Evolutionary conservation across 2,113 vertebrate species (phyloP), one percentile per base, ranked within the genome.

Genomic region (Callochromis pleurospilus): DNA sequence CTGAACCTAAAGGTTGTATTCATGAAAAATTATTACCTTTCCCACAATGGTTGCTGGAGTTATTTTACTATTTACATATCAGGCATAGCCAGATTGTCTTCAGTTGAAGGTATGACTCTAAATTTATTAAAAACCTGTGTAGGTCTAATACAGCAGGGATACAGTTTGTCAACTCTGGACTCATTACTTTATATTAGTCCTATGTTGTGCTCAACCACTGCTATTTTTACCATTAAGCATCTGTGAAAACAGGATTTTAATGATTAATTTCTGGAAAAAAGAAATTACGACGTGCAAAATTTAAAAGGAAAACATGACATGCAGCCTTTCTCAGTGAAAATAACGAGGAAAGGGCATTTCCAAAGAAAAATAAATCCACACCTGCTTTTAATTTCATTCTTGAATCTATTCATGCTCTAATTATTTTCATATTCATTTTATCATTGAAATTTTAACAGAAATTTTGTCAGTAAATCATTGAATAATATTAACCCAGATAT

Each of bases 41-140:
- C n/a, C 4, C 24, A 29, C 9, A 19, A 77, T 19, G 42, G 42
- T 77, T 19, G 15, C 10, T 77, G 15, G 24, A 31, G 24, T 77
- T 49, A 29, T 26, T 45, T 70, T 26, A 70, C 70, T 49, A 31
- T 77, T 29, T 47, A 77, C 42, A 77, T 31, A 77, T 49, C 70
- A 77, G 70, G 4, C 42, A 1, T 49, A 75, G 42, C 42, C 70
- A 73, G 70, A 55, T 73, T 85, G 47, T 38, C 88, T 60, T 84
- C 24, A 24, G 85, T 33, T 31, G 9, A 29, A 85, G 55, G 65
- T 85, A 70, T 85, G 81, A 93, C 88, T 88, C 85, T 88, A 82
- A 88, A 47, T 2, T 93, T 93, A 93, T 92, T 92, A 88, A 89
- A 94, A 93, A 88, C 73, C 81, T 84, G 81, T 54, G 58, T 79